Evolutionary conservation across 1,140 invertebrate species (phyloP).

Genomic region (Vanessa tameamea): DNA sequence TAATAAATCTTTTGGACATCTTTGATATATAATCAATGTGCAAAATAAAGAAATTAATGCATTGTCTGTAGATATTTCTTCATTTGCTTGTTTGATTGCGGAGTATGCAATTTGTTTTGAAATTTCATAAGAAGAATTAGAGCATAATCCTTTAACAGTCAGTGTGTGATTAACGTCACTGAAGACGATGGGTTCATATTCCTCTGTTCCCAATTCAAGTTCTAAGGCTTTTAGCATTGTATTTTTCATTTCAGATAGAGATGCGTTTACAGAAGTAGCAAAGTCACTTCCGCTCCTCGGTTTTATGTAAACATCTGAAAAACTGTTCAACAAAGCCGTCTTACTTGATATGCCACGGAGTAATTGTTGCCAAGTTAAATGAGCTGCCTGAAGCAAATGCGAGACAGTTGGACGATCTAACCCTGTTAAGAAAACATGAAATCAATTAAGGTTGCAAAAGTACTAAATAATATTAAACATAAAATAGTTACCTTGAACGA

Average conservation of each 20-base stretch:
- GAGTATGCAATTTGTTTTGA: slow-evolving; percentile 57
- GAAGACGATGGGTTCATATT: slow-evolving; percentile 31
- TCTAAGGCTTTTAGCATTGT: slow-evolving; percentile 69
- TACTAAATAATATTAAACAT: slow-evolving; percentile 11
- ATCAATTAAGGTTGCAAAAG: not conserved
- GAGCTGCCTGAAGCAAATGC: slow-evolving; percentile 84
- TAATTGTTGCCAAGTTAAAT: slow-evolving; percentile 84
- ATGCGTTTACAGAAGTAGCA: slow-evolving; percentile 58
- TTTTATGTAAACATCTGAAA: slow-evolving; percentile 87
- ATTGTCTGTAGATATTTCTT: slow-evolving; percentile 29
- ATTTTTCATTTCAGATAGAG: slow-evolving; percentile 75
- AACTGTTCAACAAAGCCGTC: slow-evolving; percentile 81
- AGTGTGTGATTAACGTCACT: slow-evolving; percentile 53
- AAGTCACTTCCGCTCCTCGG: slow-evolving; percentile 81
- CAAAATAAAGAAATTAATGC: slow-evolving; percentile 41
- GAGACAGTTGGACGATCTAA: slow-evolving; percentile 81
- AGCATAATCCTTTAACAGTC: slow-evolving; percentile 59
- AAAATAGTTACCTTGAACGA: slow-evolving; percentile 66
- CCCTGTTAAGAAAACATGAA: slow-evolving; percentile 49
- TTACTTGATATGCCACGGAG: slow-evolving; percentile 81
- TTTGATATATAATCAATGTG: slow-evolving; percentile 53
- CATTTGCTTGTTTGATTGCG: slow-evolving; percentile 41
- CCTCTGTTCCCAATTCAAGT: slow-evolving; percentile 49
- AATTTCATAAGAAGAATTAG: slow-evolving; percentile 53
- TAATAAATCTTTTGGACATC: slow-evolving; percentile 44